phyloP scores from a whole-genome alignment of 2,113 vertebrate species.

The Ceyx margarethae region DNA sequence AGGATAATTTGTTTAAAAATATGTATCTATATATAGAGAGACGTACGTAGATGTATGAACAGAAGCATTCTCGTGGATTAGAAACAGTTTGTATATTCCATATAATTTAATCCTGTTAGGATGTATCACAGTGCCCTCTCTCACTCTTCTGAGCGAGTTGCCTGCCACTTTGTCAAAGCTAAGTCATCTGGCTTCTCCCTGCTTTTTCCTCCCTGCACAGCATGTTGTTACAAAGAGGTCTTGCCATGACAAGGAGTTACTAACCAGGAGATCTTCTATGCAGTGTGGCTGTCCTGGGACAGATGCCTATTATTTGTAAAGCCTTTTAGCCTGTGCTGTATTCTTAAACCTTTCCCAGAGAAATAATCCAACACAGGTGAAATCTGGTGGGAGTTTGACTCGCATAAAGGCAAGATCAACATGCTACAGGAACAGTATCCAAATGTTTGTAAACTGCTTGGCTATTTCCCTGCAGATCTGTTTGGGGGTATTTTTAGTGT shows the following conservation, averaged over 20 bases:
- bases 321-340: background rate
- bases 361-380: background rate
- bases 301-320: background rate
- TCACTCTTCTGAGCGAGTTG: background rate
- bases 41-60: background rate
- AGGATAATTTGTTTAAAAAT: conserved; percentile 26
- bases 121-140: background rate
- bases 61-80: background rate
- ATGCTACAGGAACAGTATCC: background rate
- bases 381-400: background rate
- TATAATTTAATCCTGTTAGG: conserved; percentile 45
- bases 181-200: background rate
- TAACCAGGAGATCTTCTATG: background rate
- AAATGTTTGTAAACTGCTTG: background rate
- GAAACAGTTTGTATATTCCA: background rate
- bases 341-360: background rate
- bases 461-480: background rate
- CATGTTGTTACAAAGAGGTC: background rate
- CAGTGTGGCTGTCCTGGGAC: background rate
- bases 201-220: background rate
- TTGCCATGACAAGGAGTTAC: background rate
- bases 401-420: background rate
- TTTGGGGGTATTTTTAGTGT: background rate
- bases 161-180: conserved; percentile 9
- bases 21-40: background rate